Conservation (phyloP, 1,140 invertebrate genomes). For the Dolichoris vasculosae region DNA sequence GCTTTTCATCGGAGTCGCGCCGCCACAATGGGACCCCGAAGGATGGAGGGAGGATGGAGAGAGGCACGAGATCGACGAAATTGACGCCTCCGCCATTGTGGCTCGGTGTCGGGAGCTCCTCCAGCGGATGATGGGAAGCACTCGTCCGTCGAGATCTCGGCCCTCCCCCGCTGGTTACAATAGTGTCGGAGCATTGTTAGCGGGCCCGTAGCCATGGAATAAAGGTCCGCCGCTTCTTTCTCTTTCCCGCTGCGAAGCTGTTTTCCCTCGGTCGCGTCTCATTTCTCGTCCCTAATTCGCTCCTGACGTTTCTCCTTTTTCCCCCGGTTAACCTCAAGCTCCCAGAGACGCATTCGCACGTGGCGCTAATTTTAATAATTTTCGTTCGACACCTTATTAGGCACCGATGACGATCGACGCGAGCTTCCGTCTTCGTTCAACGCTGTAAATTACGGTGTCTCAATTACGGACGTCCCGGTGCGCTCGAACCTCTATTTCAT, state of each 20-base stretch:
- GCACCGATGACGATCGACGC: not conserved
- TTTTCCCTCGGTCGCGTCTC: not conserved
- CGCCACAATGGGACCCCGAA: not conserved
- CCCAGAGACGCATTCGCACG: not conserved
- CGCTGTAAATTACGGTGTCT: conserved; percentile 11
- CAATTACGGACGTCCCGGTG: not conserved
- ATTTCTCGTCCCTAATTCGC: not conserved
- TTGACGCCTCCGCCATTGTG: conserved; percentile 39
- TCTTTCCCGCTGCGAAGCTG: not conserved
- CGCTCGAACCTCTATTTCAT: not conserved
- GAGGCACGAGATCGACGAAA: conserved; percentile 22
- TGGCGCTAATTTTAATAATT: not conserved
- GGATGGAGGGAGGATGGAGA: not conserved
- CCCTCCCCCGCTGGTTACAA: not conserved
- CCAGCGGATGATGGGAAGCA: conserved; percentile 35
- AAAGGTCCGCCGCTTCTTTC: not conserved
- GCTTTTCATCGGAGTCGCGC: not conserved
- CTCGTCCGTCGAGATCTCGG: conserved; percentile 48
- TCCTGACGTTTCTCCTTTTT: not conserved
- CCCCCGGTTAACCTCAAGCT: not conserved
- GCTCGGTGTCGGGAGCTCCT: not conserved
- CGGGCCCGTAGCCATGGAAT: not conserved
- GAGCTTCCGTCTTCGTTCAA: not conserved
- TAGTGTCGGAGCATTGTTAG: not conserved
- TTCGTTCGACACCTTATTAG: not conserved